phyloP scores from a whole-genome alignment of 2,888 invertebrate genomes.

The Andrena trimmerana region DNA sequence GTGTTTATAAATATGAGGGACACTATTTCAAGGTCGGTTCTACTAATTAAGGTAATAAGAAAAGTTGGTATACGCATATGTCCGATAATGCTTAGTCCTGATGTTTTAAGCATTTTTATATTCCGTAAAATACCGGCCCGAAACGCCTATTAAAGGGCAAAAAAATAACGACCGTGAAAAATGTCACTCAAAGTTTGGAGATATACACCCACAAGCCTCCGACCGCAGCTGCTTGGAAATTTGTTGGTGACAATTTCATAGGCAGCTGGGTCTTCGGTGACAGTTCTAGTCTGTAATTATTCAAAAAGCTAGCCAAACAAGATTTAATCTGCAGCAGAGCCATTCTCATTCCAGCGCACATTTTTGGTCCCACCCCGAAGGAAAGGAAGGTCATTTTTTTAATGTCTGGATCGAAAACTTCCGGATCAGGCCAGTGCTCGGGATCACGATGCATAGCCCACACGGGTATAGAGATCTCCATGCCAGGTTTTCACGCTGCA shows the following conservation, averaged over 20 bases:
- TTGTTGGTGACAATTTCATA: conserved; percentile 29
- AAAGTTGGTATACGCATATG: too few species aligned
- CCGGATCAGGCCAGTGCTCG: conserved; percentile 71
- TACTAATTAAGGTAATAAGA: too few species aligned
- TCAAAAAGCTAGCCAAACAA: conserved; percentile 61
- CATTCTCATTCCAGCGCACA: conserved; percentile 77
- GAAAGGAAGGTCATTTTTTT: conserved; percentile 71
- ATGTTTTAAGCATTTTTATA: too few species aligned
- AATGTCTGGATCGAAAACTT: conserved; percentile 73
- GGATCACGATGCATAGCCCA: conserved; percentile 67
- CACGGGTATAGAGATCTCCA: conserved; percentile 58
- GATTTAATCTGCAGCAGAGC: conserved; percentile 72
- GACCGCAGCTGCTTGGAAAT: background rate
- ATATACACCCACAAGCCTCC: conserved; percentile 71
- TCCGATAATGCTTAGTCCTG: too few species aligned
- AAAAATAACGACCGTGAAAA: background rate
- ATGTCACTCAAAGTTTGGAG: background rate
- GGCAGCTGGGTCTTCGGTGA: conserved; percentile 71
- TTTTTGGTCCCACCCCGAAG: conserved; percentile 79
- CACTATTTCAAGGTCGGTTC: too few species aligned
- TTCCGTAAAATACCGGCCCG: too few species aligned
- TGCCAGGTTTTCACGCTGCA: conserved; percentile 68
- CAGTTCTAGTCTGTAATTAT: conserved; percentile 66
- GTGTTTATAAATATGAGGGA: too few species aligned
- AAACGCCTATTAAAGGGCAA: too few species aligned